These are phyloP conservation scores for Papilio machaon DNA, from an alignment of 1,140 invertebrate species.

Conservation along the genomic window DNA sequence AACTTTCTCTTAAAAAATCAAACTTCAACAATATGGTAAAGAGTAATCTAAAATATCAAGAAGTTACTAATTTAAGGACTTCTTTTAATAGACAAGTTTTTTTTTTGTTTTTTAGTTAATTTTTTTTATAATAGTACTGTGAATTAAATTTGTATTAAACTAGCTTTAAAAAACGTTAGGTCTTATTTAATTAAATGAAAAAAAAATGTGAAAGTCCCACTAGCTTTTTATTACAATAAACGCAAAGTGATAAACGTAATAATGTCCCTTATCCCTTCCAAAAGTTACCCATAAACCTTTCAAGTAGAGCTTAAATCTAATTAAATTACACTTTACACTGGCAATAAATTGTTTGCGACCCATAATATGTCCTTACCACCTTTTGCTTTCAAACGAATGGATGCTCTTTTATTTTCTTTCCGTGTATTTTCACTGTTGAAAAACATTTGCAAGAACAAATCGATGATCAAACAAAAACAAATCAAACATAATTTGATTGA, in stretches of 20 bases:
- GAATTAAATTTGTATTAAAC: neutral
- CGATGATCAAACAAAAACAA: too few species aligned
- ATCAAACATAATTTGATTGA: too few species aligned
- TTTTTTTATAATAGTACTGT: too few species aligned
- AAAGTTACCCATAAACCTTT: slow-evolving; percentile 28
- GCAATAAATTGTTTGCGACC: slow-evolving; percentile 31
- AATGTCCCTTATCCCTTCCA: slow-evolving; percentile 18
- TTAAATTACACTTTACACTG: slow-evolving; percentile 25
- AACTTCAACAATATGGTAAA: too few species aligned
- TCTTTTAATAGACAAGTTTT: too few species aligned
- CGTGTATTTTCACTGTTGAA: too few species aligned
- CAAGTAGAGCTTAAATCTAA: slow-evolving; percentile 20
- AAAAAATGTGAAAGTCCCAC: neutral
- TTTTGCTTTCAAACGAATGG: neutral
- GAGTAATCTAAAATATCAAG: too few species aligned
- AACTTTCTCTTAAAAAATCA: too few species aligned
- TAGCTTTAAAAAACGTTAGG: neutral
- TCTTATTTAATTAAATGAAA: too few species aligned
- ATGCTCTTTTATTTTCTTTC: neutral
- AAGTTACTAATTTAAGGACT: too few species aligned
- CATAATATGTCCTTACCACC: neutral
- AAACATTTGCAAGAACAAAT: too few species aligned
- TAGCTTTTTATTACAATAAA: neutral
- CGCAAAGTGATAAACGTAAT: neutral
- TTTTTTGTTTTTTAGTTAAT: too few species aligned